Evolutionary conservation across 1,140 invertebrate genomes (phyloP), one percentile per base, ranked within the genome.

Genomic region (Ridgeia piscesae): DNA sequence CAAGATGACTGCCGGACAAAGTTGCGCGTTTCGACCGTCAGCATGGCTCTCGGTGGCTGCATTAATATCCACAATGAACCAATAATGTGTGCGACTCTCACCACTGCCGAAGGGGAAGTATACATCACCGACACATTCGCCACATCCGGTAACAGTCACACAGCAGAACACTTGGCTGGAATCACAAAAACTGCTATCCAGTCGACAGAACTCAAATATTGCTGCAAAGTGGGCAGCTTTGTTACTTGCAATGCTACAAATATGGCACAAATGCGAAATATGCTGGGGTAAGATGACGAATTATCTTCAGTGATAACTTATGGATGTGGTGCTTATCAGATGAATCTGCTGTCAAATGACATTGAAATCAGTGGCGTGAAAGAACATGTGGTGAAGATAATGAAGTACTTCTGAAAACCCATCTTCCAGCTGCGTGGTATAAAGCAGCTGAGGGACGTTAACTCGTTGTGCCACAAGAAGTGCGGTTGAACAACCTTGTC

Each of bases 131-230:
- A 90, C 89, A 90, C 89, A 90, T 17, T 90, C 89, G 89, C 9
- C 89, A 90, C 89, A 90, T 90, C 89, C 35, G 89, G 89, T 90
- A n/a, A n/a, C n/a, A n/a, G 89, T 90, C 89, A 90, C 89, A 90
- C 89, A 90, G 35, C 89, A 90, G 33, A 90, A 90, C 33, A 90
- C 89, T 35, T 90, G 89, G 89, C 89, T 90, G 89, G 89, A 90
- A 90, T 90, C 89, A 90, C n/a, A 90, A 90, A 90, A 90, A 90
- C 89, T 90, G 89, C 89, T 90, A 90, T 90, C 89, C 89, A 90
- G 89, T 90, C 21, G 89, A 90, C 89, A 90, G 89, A 90, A 90
- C 89, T 90, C 89, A 90, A 90, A 90, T 90, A 34, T 90, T 9
- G 89, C 89, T 90, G 89, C 33, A 31, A 90, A 90, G 89, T 90